Base-by-base conservation (phyloP, 2,888 invertebrate species). In the Trichogramma evanescens region DNA sequence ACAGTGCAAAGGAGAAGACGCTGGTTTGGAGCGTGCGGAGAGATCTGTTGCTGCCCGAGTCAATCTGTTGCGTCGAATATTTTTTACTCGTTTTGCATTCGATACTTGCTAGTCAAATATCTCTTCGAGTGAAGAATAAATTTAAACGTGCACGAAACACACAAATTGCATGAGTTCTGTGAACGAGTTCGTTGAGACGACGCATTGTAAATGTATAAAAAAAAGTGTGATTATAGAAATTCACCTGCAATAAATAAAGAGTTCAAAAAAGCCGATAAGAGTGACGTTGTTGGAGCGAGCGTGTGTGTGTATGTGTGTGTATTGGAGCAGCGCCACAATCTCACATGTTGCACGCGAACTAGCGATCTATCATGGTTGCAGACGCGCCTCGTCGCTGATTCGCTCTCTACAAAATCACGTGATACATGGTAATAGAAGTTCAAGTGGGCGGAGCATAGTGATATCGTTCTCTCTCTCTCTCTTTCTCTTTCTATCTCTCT, bases 341-440 rank as follows among this genome's bases (percentile, higher is more conserved):
- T 76, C 76, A 75, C 74, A 71, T 75, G 77, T 74, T 76, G 75
- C 74, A 75, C 73, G 73, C 71, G 70, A 72, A 72, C 73, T 68
- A 68, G 74, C 71, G 72, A 83, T 83, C 83, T 83, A 84, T 84
- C 83, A 83, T 84, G 83, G 82, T 81, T 77, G 79, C 79, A 80
- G 81, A 80, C 80, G 80, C 76, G 74, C 75, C 72, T 69, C 70
- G 57, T 67, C 71, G 71, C 74, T 74, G 75, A 77, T 77, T 77
- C 76, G 77, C 72, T 68, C 64, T 61, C 50, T 52, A 65, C 69
- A 67, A 65, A 75, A 79, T 83, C 86, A 86, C 86, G 85, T 86
- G 86, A 80, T 80, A n/a, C 26, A 79, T 79, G 81, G 80, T 83
- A 82, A 84, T 83, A 82, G 82, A 79, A 26, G 78, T 77, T 76